phyloP scores from a whole-genome alignment of 2,113 vertebrate species.

The Sturnira hondurensis region DNA sequence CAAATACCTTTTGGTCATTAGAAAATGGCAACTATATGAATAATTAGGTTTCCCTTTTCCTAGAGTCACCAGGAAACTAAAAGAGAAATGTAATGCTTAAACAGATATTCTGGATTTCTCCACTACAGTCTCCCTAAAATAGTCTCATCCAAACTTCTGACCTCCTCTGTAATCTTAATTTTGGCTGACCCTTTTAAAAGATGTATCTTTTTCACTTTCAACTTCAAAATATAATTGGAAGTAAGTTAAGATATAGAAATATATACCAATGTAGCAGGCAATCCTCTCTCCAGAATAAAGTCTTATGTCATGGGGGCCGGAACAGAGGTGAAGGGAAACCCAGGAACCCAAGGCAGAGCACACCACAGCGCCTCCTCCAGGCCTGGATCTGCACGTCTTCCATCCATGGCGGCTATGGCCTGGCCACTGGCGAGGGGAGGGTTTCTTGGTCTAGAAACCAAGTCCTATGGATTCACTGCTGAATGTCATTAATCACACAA shows the following conservation, averaged over 20 bases:
- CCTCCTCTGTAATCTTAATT: constrained; percentile 4
- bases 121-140: not conserved
- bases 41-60: constrained; percentile 4
- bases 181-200: not conserved
- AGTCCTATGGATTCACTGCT: not conserved
- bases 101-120: not conserved
- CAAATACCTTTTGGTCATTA: not conserved
- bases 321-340: not conserved
- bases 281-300: not conserved
- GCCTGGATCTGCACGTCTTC: fast-evolving
- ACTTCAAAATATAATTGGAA: not conserved
- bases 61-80: not conserved
- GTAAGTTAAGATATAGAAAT: not conserved
- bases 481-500: not conserved
- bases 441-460: not conserved
- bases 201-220: not conserved
- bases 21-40: not conserved
- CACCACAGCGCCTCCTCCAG: not conserved
- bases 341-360: fast-evolving
- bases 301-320: too few relatives aligned
- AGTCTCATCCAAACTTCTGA: not conserved
- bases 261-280: not conserved
- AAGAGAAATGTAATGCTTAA: not conserved
- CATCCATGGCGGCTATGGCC: fast-evolving
- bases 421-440: not conserved